These are phyloP conservation scores for Drosophila orena DNA, from an alignment of 1,140 invertebrate species.

Conservation along the genomic window DNA sequence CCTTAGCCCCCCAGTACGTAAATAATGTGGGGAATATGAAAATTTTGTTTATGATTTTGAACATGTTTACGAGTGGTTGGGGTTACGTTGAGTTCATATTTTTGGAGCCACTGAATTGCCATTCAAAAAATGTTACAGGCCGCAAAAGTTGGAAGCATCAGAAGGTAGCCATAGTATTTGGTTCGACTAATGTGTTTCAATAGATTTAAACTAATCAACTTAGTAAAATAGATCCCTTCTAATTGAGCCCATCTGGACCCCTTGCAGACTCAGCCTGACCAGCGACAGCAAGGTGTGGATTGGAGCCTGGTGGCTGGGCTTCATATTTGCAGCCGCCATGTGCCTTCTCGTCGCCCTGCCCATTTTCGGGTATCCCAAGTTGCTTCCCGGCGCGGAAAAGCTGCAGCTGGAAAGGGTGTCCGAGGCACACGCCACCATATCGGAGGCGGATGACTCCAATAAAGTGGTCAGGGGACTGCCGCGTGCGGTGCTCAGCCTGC, in stretches of 20 bases:
- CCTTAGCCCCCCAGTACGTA: constrained; percentile 24
- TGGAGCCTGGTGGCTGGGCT: constrained; percentile 95
- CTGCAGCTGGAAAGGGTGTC: constrained; percentile 89
- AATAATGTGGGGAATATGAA: constrained; percentile 63
- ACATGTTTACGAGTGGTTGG: constrained; percentile 33
- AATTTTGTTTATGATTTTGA: constrained; percentile 68
- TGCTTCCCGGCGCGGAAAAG: constrained; percentile 89
- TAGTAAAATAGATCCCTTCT: background rate
- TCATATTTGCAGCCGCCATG: constrained; percentile 88
- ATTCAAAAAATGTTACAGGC: constrained; percentile 15
- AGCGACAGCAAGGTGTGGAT: constrained; percentile 92
- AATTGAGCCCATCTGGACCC: background rate
- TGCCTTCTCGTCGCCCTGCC: constrained; percentile 90
- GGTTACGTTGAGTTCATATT: background rate
- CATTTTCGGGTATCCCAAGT: constrained; percentile 89
- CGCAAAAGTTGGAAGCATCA: too few species aligned
- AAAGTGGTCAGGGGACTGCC: constrained; percentile 85
- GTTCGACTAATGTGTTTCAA: too few species aligned
- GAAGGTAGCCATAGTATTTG: too few species aligned
- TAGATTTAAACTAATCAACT: background rate
- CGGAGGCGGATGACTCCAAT: constrained; percentile 40
- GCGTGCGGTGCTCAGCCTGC: constrained; percentile 87
- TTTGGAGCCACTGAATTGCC: constrained; percentile 21
- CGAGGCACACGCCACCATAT: constrained; percentile 88
- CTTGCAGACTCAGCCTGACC: constrained; percentile 88